Percentiles rank a stretch among this genome's conserved stretches.
Evolutionary conservation across 1,140 invertebrate genomes (phyloP).

Genomic region (Magallana gigas): DNA sequence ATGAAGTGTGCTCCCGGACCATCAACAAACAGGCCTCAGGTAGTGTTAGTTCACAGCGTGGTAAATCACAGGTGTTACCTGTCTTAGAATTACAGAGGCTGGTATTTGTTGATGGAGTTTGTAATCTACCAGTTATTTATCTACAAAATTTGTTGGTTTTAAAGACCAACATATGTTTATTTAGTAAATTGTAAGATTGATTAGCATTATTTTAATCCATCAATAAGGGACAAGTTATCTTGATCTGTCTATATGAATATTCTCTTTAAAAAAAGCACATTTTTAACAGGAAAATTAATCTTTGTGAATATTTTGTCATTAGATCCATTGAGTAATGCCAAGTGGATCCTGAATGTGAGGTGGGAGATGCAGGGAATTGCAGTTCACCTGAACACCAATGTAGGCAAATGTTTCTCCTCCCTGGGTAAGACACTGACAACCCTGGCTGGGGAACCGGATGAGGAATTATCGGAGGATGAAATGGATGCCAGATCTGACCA

Average conservation of each 20-base stretch:
- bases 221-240: no score
- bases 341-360: slow-evolving; percentile 98
- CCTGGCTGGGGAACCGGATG: slow-evolving; percentile 83
- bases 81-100: background rate
- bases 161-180: no score
- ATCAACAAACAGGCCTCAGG: slow-evolving; percentile 74
- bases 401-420: slow-evolving; percentile 96
- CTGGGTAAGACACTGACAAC: slow-evolving; percentile 96
- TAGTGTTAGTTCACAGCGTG: slow-evolving; percentile 40
- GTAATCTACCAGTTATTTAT: no score
- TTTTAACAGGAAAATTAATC: background rate
- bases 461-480: slow-evolving; percentile 63
- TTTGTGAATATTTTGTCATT: background rate
- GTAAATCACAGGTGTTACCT: background rate
- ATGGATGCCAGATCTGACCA: slow-evolving; percentile 55
- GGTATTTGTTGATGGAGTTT: no score
- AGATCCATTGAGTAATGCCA: slow-evolving; percentile 89
- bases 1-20: slow-evolving; percentile 96
- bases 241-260: no score
- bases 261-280: no score
- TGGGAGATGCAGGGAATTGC: slow-evolving; percentile 99
- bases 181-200: no score
- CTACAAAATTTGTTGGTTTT: no score
- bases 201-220: no score
- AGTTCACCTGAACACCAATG: slow-evolving; percentile 96